phyloP scores from a whole-genome alignment of 2,113 vertebrate genomes.

The Picathartes gymnocephalus region DNA sequence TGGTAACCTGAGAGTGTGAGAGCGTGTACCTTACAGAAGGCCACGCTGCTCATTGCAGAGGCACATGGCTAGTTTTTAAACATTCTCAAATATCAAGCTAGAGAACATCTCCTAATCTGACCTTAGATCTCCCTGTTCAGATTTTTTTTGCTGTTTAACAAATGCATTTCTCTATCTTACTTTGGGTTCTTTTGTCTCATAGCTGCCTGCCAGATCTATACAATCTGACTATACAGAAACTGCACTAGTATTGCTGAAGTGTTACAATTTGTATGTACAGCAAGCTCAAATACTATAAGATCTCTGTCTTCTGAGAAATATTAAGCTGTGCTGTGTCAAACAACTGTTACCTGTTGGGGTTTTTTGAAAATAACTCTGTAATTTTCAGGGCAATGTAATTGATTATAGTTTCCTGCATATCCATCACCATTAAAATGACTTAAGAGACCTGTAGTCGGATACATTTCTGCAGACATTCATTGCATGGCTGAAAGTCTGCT shows the following conservation, averaged over 20 bases:
- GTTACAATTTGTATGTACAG: not conserved
- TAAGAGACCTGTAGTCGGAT: conserved; percentile 14
- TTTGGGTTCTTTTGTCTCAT: not conserved
- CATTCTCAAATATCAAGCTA: conserved; percentile 13
- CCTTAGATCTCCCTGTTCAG: not conserved
- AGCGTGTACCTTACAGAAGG: not conserved
- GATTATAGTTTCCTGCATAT: conserved; percentile 55
- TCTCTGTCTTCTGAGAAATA: conserved; percentile 38
- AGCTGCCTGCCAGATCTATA: not conserved
- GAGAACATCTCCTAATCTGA: conserved; percentile 29
- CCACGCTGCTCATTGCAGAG: not conserved
- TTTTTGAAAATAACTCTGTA: conserved; percentile 53
- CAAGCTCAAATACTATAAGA: conserved; percentile 8
- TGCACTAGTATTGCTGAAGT: not conserved
- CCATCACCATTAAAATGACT: conserved; percentile 65
- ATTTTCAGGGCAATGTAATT: conserved; percentile 61
- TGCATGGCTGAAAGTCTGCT: conserved; percentile 43
- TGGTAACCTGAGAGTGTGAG: not conserved
- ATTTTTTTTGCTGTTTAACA: not conserved
- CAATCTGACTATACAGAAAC: not conserved
- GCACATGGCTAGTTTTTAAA: conserved; percentile 32
- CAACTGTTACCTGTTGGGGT: conserved; percentile 35
- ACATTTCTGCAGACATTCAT: conserved; percentile 36
- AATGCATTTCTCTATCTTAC: not conserved
- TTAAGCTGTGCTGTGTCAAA: conserved; percentile 39